These are phyloP conservation scores for Acanthoscelides obtectus DNA, from an alignment of 2,888 invertebrate genomes.

Conservation along the genomic window DNA sequence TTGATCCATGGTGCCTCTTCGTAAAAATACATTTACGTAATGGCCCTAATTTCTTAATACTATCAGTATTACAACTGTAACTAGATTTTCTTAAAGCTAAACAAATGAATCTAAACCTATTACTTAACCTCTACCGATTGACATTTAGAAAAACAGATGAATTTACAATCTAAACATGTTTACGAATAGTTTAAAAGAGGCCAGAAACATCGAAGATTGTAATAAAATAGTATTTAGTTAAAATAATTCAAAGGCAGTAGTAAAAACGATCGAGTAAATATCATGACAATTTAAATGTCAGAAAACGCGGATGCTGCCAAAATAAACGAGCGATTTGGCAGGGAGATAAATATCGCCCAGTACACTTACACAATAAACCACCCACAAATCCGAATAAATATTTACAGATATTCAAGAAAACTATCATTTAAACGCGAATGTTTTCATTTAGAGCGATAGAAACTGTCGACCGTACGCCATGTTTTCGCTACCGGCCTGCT, in stretches of 20 bases:
- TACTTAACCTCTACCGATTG: not conserved
- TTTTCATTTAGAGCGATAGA: slow-evolving; percentile 29
- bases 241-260: slow-evolving; percentile 5
- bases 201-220: slow-evolving; percentile 11
- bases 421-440: slow-evolving; percentile 10
- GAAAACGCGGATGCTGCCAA: slow-evolving; percentile 6
- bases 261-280: slow-evolving; percentile 22
- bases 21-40: not conserved
- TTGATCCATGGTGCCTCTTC: not conserved
- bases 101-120: not conserved
- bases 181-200: slow-evolving; percentile 6
- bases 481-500: slow-evolving; percentile 27
- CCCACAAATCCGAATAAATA: slow-evolving; percentile 22
- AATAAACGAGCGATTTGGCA: slow-evolving; percentile 1
- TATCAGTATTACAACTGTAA: not conserved
- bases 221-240: slow-evolving; percentile 2
- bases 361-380: slow-evolving; percentile 29
- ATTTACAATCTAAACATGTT: not conserved
- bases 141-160: not conserved
- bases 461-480: slow-evolving; percentile 31
- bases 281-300: slow-evolving; percentile 26
- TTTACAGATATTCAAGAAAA: slow-evolving; percentile 15
- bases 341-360: not conserved
- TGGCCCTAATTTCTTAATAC: not conserved
- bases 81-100: not conserved